Conservation (phyloP, 2,888 invertebrate species). For the Drosophila nr. perissopoda region DNA sequence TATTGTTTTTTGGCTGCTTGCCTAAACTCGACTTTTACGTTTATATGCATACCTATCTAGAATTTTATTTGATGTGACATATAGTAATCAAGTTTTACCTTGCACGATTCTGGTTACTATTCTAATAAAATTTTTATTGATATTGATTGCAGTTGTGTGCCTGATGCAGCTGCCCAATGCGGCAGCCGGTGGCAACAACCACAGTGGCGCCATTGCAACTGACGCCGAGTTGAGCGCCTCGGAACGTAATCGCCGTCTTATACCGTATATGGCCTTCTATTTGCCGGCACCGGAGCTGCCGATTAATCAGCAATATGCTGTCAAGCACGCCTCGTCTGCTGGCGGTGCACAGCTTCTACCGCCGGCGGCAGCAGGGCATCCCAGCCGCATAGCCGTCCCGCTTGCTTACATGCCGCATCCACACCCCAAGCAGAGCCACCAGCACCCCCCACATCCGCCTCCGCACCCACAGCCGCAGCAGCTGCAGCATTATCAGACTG, state of each 20-base stretch:
- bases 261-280: constrained; percentile 94
- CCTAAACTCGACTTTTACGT: neutral
- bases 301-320: constrained; percentile 84
- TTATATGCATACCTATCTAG: neutral
- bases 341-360: constrained; percentile 63
- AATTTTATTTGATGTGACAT: neutral
- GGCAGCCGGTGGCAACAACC: constrained; percentile 31
- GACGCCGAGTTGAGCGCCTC: constrained; percentile 81
- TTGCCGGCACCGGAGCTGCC: constrained; percentile 87
- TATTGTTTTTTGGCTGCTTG: neutral
- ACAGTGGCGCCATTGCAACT: constrained; percentile 48
- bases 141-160: constrained; percentile 27
- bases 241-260: constrained; percentile 90
- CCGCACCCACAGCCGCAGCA: neutral
- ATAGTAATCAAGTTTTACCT: neutral
- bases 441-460: constrained; percentile 3
- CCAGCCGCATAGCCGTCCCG: constrained; percentile 76
- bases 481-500: constrained; percentile 64
- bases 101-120: neutral
- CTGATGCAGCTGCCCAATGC: constrained; percentile 20
- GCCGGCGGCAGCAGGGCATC: constrained; percentile 50
- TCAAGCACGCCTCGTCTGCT: constrained; percentile 68
- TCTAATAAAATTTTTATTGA: neutral
- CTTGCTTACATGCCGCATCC: constrained; percentile 79
- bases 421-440: constrained; percentile 36